Base-by-base conservation (phyloP, 37 sponge, comb jelly and placozoan genomes). In the Mnemiopsis leidyi region DNA sequence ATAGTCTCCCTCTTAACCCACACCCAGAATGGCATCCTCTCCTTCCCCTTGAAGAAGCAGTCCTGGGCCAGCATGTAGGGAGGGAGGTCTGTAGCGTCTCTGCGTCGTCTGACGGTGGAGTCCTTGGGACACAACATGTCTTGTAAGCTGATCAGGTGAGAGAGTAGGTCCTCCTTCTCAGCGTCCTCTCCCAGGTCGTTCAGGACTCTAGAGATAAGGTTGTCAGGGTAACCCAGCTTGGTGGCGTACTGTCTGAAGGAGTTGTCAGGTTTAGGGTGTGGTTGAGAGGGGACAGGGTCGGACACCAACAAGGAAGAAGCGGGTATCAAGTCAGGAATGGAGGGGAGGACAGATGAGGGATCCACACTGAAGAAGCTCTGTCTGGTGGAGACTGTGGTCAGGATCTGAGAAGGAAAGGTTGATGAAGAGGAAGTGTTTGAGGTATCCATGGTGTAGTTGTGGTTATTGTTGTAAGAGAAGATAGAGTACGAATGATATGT, bases 1-100 rank as follows among this genome's bases (percentile, higher is more conserved):
- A 79, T 79, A 35, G 82, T 79, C 82, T 79, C 82, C 21, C 82
- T 18, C 36, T 79, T 79, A 13, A 79, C 82, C 82, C 82, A 79
- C 3, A 79, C 82, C 82, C 82, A 79, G 82, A 79, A 79, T 13
- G 82, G 82, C 82, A 79, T 79, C 82, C 21, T 79, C 82, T 79
- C 82, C 82, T 79, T 79, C 38, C 82, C 82, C 9, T 79, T 36
- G 82, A 33, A 79, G 82, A 23, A 35, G 82, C 36, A 79, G 36
- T 79, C 82, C 82, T 79, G 82, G 82, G 36, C 35, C 3, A 79
- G 35, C 82, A 79, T 79, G 36, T 79, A 79, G 5, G 31, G 7
- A 33, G 82, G 82, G 3, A 79, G 36, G 82, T 79, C 32, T 13
- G 37, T 18, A 37, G 82, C 82, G 32, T 79, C 82, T 20, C 38